These are phyloP conservation scores for Leptinotarsa defecta DNA, from an alignment of 1,140 invertebrate species.

Conservation along the genomic window DNA sequence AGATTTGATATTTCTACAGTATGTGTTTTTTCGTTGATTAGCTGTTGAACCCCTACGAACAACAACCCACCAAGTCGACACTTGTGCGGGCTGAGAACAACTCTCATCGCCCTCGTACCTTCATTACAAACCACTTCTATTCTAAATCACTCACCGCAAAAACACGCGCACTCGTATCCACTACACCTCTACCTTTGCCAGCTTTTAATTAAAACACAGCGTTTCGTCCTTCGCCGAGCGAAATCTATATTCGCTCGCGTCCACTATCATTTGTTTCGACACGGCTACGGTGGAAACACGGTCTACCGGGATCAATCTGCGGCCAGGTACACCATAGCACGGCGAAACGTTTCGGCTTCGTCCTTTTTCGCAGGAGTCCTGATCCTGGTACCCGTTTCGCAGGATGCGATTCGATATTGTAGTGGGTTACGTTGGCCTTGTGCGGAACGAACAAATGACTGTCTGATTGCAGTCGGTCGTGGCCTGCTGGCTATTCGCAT, in stretches of 20 bases:
- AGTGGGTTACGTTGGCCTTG: constrained; percentile 39
- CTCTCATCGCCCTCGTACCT: not conserved
- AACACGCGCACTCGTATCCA: not conserved
- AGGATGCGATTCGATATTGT: not conserved
- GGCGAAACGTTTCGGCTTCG: too few relatives aligned
- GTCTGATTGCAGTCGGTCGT: constrained; percentile 40
- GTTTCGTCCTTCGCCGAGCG: constrained; percentile 7
- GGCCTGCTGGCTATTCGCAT: constrained; percentile 29
- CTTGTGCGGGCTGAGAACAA: too few relatives aligned
- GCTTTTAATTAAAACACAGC: not conserved
- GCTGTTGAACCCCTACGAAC: too few relatives aligned
- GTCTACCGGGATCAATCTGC: not conserved
- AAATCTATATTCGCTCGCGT: constrained; percentile 13
- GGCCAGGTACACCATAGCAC: not conserved
- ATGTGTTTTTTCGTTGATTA: too few relatives aligned
- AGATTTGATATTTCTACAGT: too few relatives aligned
- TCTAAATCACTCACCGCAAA: not conserved
- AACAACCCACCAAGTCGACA: too few relatives aligned
- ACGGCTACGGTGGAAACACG: not conserved
- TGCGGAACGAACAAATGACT: constrained; percentile 36
- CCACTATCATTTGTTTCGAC: not conserved
- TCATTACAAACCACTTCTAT: not conserved
- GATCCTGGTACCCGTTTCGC: not conserved
- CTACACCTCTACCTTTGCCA: constrained; percentile 5
- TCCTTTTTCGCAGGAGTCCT: not conserved